These are phyloP conservation scores for Orchestes rusci DNA, from an alignment of 2,888 invertebrate genomes.

Conservation along the genomic window DNA sequence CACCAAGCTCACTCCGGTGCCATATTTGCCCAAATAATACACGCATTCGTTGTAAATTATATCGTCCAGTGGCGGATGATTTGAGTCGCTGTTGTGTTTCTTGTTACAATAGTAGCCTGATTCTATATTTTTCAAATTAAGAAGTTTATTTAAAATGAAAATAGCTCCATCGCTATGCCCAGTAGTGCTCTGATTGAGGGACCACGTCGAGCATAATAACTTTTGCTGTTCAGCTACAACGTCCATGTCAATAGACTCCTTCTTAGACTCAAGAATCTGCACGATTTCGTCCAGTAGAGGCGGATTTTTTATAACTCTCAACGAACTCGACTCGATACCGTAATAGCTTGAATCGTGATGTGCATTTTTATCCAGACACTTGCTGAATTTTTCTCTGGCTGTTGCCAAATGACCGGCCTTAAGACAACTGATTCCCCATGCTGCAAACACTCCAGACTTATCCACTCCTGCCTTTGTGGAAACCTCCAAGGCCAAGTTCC, in stretches of 20 bases:
- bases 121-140: slow-evolving; percentile 42
- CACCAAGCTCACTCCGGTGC: slow-evolving; percentile 65
- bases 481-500: slow-evolving; percentile 75
- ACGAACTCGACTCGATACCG: slow-evolving; percentile 28
- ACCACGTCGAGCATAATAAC: slow-evolving; percentile 29
- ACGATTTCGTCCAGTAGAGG: slow-evolving; percentile 64
- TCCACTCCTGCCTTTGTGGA: slow-evolving; percentile 82
- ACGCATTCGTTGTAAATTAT: slow-evolving; percentile 70
- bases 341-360: slow-evolving; percentile 32
- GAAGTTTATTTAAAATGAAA: slow-evolving; percentile 44
- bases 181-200: slow-evolving; percentile 30
- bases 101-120: slow-evolving; percentile 36
- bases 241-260: slow-evolving; percentile 48
- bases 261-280: slow-evolving; percentile 58
- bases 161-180: slow-evolving; percentile 46
- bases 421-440: slow-evolving; percentile 80
- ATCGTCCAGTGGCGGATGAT: slow-evolving; percentile 43
- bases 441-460: slow-evolving; percentile 71
- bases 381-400: slow-evolving; percentile 68
- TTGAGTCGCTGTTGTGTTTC: slow-evolving; percentile 2
- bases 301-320: slow-evolving; percentile 49
- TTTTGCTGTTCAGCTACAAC: slow-evolving; percentile 42
- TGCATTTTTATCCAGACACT: slow-evolving; percentile 47
- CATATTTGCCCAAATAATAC: slow-evolving; percentile 75
- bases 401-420: slow-evolving; percentile 70